phyloP scores from a whole-genome alignment of 2,797 vertebrate species.

The Microctenopoma stevenorrisi region DNA sequence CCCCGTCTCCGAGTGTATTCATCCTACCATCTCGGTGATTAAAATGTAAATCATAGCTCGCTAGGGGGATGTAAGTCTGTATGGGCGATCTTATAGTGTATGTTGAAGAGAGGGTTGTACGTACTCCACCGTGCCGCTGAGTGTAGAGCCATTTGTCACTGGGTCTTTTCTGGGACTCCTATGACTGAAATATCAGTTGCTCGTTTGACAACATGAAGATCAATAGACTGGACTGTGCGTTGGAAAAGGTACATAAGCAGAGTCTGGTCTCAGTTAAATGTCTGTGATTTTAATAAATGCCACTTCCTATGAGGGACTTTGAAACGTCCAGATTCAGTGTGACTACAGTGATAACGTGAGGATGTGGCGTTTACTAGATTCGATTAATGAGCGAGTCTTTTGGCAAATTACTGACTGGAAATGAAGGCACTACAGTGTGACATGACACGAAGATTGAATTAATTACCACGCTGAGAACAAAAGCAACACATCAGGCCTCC shows the following conservation, averaged over 20 bases:
- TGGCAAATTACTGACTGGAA: slow-evolving; percentile 45
- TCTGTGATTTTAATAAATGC: background rate
- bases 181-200: slow-evolving; percentile 22
- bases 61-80: slow-evolving; percentile 20
- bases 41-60: slow-evolving; percentile 57
- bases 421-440: slow-evolving; percentile 51
- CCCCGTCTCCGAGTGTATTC: slow-evolving; percentile 35
- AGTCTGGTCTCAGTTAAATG: background rate
- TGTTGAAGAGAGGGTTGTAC: background rate
- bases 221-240: background rate
- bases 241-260: background rate
- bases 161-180: slow-evolving; percentile 9
- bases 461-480: slow-evolving; percentile 53
- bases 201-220: background rate
- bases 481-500: slow-evolving; percentile 49
- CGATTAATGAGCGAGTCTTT: slow-evolving; percentile 44
- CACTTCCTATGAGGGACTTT: background rate
- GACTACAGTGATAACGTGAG: slow-evolving; percentile 9
- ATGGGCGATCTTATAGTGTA: slow-evolving; percentile 3
- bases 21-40: slow-evolving; percentile 49
- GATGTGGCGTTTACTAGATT: slow-evolving; percentile 28
- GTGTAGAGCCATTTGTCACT: slow-evolving; percentile 3
- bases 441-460: slow-evolving; percentile 51
- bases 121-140: slow-evolving; percentile 13
- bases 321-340: slow-evolving; percentile 9